Percentiles rank a stretch among this genome's conserved stretches.
Evolutionary conservation across 2,113 vertebrate genomes (phyloP).

Genomic region (Sprattus sprattus): DNA sequence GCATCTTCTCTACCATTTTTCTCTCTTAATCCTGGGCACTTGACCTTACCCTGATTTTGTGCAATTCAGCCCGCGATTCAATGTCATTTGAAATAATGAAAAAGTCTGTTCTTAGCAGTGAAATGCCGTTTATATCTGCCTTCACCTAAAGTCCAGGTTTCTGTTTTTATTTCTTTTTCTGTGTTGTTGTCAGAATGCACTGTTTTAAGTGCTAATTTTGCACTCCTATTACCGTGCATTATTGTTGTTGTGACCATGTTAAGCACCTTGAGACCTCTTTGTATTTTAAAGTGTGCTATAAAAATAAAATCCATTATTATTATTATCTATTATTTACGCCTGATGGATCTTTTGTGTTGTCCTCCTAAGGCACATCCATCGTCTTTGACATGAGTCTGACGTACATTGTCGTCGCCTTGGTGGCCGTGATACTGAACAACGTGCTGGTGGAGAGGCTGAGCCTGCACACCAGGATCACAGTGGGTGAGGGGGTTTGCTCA

Average conservation of each 20-base stretch:
- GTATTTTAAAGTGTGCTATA: too few relatives aligned
- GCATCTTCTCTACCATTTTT: not conserved
- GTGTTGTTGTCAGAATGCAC: too few relatives aligned
- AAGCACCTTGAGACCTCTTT: too few relatives aligned
- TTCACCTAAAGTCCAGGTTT: too few relatives aligned
- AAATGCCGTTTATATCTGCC: too few relatives aligned
- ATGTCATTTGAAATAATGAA: not conserved
- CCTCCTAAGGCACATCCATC: constrained; percentile 85
- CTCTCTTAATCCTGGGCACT: not conserved
- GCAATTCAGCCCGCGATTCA: not conserved
- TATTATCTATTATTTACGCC: too few relatives aligned
- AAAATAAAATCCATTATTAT: too few relatives aligned
- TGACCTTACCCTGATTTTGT: not conserved
- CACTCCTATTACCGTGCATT: too few relatives aligned
- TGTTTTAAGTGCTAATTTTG: too few relatives aligned
- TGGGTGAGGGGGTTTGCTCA: constrained; percentile 73
- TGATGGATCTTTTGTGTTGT: not conserved
- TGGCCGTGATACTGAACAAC: constrained; percentile 92
- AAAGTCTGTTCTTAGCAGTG: not conserved
- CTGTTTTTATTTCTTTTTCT: too few relatives aligned
- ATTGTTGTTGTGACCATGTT: too few relatives aligned
- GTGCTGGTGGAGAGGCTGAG: constrained; percentile 89
- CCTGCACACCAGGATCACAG: constrained; percentile 89
- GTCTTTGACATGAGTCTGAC: constrained; percentile 98
- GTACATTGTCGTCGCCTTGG: constrained; percentile 91